Conservation (phyloP, 2,888 invertebrate species). For the Linnaemya tessellans region DNA sequence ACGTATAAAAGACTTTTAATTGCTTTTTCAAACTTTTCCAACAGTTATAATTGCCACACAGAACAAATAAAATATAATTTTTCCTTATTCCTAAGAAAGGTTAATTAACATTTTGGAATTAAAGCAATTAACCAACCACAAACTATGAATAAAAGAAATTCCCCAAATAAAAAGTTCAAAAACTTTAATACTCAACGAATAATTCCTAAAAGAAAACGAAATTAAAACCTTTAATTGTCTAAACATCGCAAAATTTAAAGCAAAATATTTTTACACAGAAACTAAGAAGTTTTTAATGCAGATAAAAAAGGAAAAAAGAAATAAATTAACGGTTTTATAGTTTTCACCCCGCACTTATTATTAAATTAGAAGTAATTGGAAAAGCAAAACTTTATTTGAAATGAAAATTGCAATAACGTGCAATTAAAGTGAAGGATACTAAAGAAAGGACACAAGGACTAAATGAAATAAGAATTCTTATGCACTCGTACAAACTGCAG, state of each 20-base stretch:
- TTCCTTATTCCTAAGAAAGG: background rate
- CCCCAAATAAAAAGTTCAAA: background rate
- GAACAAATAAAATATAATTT: background rate
- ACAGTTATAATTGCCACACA: background rate
- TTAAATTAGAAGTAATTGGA: background rate
- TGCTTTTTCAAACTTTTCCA: constrained; percentile 1
- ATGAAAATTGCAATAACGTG: background rate
- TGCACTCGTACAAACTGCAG: background rate
- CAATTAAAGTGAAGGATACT: constrained; percentile 19
- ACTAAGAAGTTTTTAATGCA: background rate
- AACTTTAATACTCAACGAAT: background rate
- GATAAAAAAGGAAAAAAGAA: background rate
- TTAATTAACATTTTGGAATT: background rate
- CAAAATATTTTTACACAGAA: background rate
- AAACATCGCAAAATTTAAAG: background rate
- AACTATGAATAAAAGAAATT: background rate
- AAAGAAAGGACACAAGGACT: background rate
- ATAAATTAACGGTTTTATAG: background rate
- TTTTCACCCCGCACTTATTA: background rate
- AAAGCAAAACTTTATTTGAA: constrained; percentile 20
- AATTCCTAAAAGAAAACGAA: background rate
- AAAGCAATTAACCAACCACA: background rate
- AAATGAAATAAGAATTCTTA: background rate
- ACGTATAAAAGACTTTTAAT: background rate
- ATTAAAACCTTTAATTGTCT: background rate